Evolutionary conservation across 2,888 invertebrate species (phyloP).

Genomic region (Dorcus hopei): DNA sequence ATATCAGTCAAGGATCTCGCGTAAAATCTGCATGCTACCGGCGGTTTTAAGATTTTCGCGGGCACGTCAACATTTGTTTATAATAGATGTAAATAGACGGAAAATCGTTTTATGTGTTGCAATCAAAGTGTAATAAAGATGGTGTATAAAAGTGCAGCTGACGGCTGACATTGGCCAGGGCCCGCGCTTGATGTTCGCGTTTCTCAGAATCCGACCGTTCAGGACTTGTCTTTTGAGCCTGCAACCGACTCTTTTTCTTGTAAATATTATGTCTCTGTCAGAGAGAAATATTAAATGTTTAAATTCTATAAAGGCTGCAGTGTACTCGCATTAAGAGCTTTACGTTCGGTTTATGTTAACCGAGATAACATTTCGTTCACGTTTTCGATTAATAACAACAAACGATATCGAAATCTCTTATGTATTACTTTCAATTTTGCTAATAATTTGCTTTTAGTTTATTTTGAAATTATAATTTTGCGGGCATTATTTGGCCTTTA

Average conservation of each 20-base stretch:
- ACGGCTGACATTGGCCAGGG: constrained; percentile 23
- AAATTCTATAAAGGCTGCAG: too few relatives aligned
- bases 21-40: neutral
- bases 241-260: neutral
- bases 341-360: too few relatives aligned
- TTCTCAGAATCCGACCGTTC: constrained; percentile 16
- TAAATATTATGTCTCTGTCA: neutral
- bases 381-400: too few relatives aligned
- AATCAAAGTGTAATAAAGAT: constrained; percentile 25
- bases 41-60: constrained; percentile 8
- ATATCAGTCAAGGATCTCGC: neutral
- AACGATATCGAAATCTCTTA: too few relatives aligned
- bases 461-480: too few relatives aligned
- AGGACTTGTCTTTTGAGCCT: neutral
- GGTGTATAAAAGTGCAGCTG: constrained; percentile 22
- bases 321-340: too few relatives aligned
- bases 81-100: constrained; percentile 17
- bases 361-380: too few relatives aligned
- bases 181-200: constrained; percentile 11
- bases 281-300: neutral
- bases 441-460: too few relatives aligned
- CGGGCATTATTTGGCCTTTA: too few relatives aligned
- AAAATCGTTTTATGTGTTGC: constrained; percentile 22
- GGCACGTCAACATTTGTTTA: constrained; percentile 16
- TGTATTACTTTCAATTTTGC: too few relatives aligned